Base-by-base conservation (phyloP, 2,888 invertebrate genomes). In the Tipula vernalis region DNA sequence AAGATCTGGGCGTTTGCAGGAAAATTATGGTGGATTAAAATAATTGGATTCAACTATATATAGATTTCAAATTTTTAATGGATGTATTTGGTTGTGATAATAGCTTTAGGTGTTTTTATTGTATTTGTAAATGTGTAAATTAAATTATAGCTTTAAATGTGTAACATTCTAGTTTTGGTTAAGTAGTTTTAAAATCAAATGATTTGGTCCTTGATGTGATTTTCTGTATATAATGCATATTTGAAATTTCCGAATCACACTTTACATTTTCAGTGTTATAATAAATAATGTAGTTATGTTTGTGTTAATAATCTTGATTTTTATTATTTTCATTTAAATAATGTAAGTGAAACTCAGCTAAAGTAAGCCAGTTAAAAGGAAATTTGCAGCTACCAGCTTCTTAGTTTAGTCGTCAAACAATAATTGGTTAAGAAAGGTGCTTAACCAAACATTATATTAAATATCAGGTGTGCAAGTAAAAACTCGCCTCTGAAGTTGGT, bases 11-110 rank as follows among this genome's bases (percentile, higher is more conserved):
- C 13, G 85, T 8, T 15, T 15, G 13, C 28, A 10, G 2, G 86
- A 86, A 12, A 87, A 87, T n/a, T 88, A 88, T 71, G 87, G 39
- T 36, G 88, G 88, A 51, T 83, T 88, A 36, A 85, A 42, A 85
- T 42, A 18, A 84, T 36, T n/a, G 36, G 13, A 36, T 36, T 44
- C 15, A 42, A 12, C n/a, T 18, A 18, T 42, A 5, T 18, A 0
- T 8, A 36, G 6, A 39, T 39, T 39, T 6, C 6, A 39, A 39
- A 28, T 44, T n/a, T 71, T 10, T 18, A 28, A 28, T 71, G 8
- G 71, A 71, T 71, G 18, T 71, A 71, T 28, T 71, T 71, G 28
- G 71, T 71, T 71, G 71, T 71, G 71, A 71, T 71, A 71, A 71
- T 71, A 71, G 71, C 28, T 3, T 13, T 71, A 71, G 71, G 71